A percentile compares a stretch with the other conserved stretches of the same genome.
These are phyloP conservation scores for Herminia tarsipennalis DNA, from an alignment of 2,888 invertebrate genomes.

Conservation along the genomic window DNA sequence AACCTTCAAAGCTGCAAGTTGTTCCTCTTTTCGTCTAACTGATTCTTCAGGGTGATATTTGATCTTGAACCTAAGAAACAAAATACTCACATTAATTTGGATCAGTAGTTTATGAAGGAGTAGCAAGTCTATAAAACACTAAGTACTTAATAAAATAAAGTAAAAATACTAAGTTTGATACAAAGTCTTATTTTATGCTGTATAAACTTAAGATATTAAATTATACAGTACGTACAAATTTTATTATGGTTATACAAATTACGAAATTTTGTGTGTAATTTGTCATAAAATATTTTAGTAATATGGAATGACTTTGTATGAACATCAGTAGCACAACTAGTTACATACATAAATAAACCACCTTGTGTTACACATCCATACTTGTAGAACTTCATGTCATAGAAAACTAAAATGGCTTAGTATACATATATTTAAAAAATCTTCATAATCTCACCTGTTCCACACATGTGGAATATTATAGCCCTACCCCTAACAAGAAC, in stretches of 20 bases:
- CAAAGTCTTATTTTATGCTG: constrained; percentile 12
- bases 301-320: constrained; percentile 17
- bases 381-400: constrained; percentile 48
- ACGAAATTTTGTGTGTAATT: too few species aligned
- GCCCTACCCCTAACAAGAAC: constrained; percentile 83
- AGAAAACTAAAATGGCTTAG: constrained; percentile 74
- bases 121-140: constrained; percentile 20
- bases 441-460: constrained; percentile 84
- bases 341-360: constrained; percentile 46
- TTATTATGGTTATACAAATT: background rate
- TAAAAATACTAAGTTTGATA: constrained; percentile 27
- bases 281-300: too few species aligned
- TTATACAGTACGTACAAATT: background rate
- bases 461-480: constrained; percentile 78
- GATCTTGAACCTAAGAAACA: constrained; percentile 95
- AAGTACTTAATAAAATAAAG: constrained; percentile 21
- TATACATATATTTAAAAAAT: constrained; percentile 76
- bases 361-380: constrained; percentile 47
- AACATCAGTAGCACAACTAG: constrained; percentile 42
- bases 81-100: constrained; percentile 16
- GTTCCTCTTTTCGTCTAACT: constrained; percentile 94
- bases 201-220: too few species aligned
- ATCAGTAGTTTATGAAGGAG: constrained; percentile 4
- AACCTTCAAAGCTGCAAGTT: constrained; percentile 92
- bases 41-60: constrained; percentile 99